Conservation (phyloP, 2,113 vertebrate species). For the Trogon melanurus region DNA sequence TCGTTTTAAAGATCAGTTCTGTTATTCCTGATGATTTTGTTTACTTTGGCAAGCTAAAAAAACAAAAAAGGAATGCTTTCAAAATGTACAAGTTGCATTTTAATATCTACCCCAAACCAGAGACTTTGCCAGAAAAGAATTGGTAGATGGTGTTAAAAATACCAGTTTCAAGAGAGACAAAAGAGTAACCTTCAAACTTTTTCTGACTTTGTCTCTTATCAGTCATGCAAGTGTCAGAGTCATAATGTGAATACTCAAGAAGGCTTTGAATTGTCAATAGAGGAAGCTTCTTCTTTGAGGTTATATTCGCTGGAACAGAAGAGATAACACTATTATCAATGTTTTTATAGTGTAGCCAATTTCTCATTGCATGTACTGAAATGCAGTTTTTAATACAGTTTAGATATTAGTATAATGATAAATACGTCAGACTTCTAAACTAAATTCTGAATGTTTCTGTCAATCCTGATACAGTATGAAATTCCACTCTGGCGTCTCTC, state of each 20-base stretch:
- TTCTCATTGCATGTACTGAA: slow-evolving; percentile 59
- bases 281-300: slow-evolving; percentile 52
- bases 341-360: slow-evolving; percentile 68
- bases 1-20: neutral
- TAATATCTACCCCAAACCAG: neutral
- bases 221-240: slow-evolving; percentile 64
- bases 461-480: neutral
- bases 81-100: neutral
- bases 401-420: slow-evolving; percentile 65
- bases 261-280: slow-evolving; percentile 72
- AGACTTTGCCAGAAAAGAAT: neutral
- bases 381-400: slow-evolving; percentile 53
- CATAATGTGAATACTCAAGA: slow-evolving; percentile 62
- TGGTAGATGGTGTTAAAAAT: slow-evolving; percentile 32
- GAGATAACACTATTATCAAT: slow-evolving; percentile 72
- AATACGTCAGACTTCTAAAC: slow-evolving; percentile 41
- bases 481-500: neutral
- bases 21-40: neutral
- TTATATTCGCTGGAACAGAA: slow-evolving; percentile 62
- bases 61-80: neutral
- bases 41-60: neutral
- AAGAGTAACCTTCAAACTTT: slow-evolving; percentile 74
- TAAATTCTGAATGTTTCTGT: slow-evolving; percentile 26
- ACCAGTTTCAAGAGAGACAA: slow-evolving; percentile 49
- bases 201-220: slow-evolving; percentile 70